Evolutionary conservation across 2,888 invertebrate genomes (phyloP).

Genomic region (Chloroclysta siterata): DNA sequence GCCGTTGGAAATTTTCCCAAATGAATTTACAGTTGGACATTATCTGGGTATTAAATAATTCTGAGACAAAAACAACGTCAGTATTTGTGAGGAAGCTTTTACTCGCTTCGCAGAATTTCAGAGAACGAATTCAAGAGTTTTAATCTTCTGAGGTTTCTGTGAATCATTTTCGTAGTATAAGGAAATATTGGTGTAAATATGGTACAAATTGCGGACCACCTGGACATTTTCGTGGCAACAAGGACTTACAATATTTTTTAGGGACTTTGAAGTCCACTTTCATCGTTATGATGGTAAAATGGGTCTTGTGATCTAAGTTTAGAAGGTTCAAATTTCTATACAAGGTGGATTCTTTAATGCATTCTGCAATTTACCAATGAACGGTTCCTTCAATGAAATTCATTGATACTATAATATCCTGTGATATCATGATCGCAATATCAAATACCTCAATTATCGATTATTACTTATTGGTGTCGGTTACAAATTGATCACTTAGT

Average conservation of each 20-base stretch:
- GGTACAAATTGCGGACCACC: neutral
- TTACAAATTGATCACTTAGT: constrained; percentile 16
- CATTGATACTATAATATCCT: constrained; percentile 18
- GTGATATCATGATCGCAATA: constrained; percentile 14
- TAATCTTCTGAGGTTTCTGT: constrained; percentile 1
- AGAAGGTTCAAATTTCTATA: too few relatives aligned
- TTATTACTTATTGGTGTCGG: constrained; percentile 15
- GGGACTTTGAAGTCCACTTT: too few relatives aligned
- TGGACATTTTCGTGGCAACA: too few relatives aligned
- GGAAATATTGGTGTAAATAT: neutral
- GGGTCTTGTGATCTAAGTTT: too few relatives aligned
- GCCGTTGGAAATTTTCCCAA: constrained; percentile 30
- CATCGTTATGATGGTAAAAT: too few relatives aligned
- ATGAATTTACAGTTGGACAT: constrained; percentile 16
- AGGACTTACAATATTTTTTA: too few relatives aligned
- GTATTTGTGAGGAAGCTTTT: constrained; percentile 5
- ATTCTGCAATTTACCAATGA: too few relatives aligned
- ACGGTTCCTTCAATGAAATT: neutral
- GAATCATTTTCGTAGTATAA: constrained; percentile 2
- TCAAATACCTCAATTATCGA: constrained; percentile 21
- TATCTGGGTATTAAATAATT: constrained; percentile 20
- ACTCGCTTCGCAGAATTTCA: constrained; percentile 9
- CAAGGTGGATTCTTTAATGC: too few relatives aligned
- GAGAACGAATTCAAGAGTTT: constrained; percentile 5
- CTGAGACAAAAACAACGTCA: constrained; percentile 20